Percentiles rank a stretch among this genome's conserved stretches.
Evolutionary conservation across 2,113 vertebrate genomes (phyloP).

Genomic region (Aldabrachelys gigantea): DNA sequence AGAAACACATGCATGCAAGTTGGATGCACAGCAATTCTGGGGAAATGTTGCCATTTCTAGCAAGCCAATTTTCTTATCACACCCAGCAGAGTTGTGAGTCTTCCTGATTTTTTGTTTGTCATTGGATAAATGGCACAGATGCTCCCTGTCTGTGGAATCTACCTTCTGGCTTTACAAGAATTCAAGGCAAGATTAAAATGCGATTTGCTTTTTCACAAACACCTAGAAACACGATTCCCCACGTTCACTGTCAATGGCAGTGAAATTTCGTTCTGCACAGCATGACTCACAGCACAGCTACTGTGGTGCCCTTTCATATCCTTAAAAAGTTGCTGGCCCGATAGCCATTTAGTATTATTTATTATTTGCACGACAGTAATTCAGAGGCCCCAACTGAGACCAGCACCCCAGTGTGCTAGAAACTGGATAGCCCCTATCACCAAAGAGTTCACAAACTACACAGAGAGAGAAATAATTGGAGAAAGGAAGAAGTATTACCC

Average conservation of each 20-base stretch:
- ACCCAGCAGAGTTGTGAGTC: background rate
- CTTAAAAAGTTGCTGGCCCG: background rate
- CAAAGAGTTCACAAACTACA: background rate
- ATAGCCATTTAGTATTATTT: background rate
- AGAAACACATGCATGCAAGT: accelerated
- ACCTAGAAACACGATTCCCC: background rate
- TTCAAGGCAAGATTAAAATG: background rate
- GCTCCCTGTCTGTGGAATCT: background rate
- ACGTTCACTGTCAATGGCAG: background rate
- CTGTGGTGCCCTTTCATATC: no score
- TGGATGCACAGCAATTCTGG: background rate
- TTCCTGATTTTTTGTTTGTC: background rate
- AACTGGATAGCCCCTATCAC: background rate
- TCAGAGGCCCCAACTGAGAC: background rate
- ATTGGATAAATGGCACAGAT: background rate
- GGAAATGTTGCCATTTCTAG: background rate
- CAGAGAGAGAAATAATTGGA: background rate
- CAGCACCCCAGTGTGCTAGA: background rate
- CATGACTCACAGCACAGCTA: background rate
- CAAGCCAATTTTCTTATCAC: background rate
- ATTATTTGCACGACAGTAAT: background rate
- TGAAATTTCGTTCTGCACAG: background rate
- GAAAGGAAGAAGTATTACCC: background rate
- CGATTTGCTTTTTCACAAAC: background rate
- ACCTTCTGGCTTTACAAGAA: background rate